These are phyloP conservation scores for Podabrus alpinus DNA, from an alignment of 2,888 invertebrate species.

Conservation along the genomic window DNA sequence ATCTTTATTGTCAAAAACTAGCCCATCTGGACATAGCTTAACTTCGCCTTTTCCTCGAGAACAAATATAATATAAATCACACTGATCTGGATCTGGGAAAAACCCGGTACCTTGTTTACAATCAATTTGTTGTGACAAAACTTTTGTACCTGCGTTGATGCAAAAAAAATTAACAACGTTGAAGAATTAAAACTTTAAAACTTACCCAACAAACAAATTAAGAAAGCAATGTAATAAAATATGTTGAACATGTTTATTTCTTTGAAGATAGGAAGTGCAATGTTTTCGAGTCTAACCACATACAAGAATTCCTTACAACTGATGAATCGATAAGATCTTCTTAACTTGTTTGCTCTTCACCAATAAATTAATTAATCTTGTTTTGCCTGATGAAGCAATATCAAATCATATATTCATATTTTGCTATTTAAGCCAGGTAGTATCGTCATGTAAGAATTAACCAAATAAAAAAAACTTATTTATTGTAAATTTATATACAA, in stretches of 20 bases:
- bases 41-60: conserved; percentile 66
- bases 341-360: not conserved
- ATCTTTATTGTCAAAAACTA: conserved; percentile 75
- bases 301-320: not conserved
- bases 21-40: conserved; percentile 76
- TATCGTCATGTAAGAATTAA: not conserved
- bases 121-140: conserved; percentile 57
- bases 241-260: not conserved
- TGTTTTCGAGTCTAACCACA: not conserved
- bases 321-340: not conserved
- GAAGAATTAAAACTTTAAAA: not conserved
- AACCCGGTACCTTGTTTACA: conserved; percentile 76
- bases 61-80: conserved; percentile 80
- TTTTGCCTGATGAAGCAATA: not conserved
- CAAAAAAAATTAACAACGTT: not conserved
- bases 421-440: not conserved
- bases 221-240: not conserved
- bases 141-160: not conserved
- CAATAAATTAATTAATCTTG: not conserved
- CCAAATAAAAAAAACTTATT: conserved; percentile 1
- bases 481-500: conserved; percentile 3
- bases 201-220: conserved; percentile 15
- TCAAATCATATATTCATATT: not conserved
- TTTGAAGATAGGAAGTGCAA: not conserved
- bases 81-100: conserved; percentile 74